Base-by-base conservation (phyloP, 2,797 vertebrate genomes). In the Tenualosa ilisha region DNA sequence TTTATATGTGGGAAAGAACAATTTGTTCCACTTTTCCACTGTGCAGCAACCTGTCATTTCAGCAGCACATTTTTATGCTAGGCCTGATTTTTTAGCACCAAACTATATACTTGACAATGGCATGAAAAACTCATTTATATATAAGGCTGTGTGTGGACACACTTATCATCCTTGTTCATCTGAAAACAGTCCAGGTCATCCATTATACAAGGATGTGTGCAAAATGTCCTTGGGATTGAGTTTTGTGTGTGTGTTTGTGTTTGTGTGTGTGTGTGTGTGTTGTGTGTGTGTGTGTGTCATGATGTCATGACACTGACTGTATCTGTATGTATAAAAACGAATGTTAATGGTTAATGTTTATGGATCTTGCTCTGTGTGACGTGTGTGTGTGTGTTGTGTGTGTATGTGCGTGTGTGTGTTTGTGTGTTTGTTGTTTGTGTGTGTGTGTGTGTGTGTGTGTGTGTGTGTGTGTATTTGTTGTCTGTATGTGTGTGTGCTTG, bases 211-310 rank as follows among this genome's bases (percentile, higher is more conserved):
- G 17, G 26, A 40, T 72, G 31, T 72, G 65, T 72, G 65, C 65
- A 72, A 37, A 72, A 37, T 31, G 24, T 65, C 63, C 63, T 65
- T 31, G 9, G 11, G 11, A 37, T 72, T 31, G 13, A 3, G 20
- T 8, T 63, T 9, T 37, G 31, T 72, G 26, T 37, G 65, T 13
- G 31, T 20, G 15, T 75, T 15, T 40, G 68, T 43, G 3, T 79
- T 37, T 79, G 72, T 43, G 72, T 79, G 26, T 40, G 65, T 72
- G 65, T 40, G 65, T 72, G 65, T 40, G 65, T 72, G 31, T 40
- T 40, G 65, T 72, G 65, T 40, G 65, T 72, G 65, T 40, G 65
- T 72, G 31, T 40, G 65, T 68, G 24, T 17, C 68, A 40, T 43
- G 40, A 72, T 40, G 68, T 20, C 31, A 75, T 75, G 68, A 6